Evolutionary conservation across 2,888 invertebrate genomes (phyloP).

Genomic region (Cecidostiba fungosa): DNA sequence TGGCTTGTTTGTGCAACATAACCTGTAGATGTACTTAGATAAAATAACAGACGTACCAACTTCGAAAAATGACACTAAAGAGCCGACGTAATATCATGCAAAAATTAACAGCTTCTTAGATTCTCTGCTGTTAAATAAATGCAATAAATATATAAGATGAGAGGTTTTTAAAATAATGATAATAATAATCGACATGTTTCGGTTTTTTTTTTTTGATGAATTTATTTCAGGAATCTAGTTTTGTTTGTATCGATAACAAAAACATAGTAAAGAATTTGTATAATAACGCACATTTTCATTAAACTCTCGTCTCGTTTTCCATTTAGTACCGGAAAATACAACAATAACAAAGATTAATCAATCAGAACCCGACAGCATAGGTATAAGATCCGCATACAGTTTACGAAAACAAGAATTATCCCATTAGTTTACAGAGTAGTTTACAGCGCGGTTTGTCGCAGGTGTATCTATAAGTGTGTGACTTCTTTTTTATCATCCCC

Average conservation of each 20-base stretch:
- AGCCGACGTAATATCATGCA: too few relatives aligned
- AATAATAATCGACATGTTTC: background rate
- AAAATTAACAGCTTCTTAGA: too few relatives aligned
- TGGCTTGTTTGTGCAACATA: conserved; percentile 26
- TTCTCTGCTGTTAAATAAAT: too few relatives aligned
- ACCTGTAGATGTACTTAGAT: conserved; percentile 23
- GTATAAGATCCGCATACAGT: conserved; percentile 53
- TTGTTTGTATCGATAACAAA: conserved; percentile 70
- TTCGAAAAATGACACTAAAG: too few relatives aligned
- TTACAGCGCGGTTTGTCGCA: conserved; percentile 33
- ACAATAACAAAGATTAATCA: conserved; percentile 68
- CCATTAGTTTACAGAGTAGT: conserved; percentile 45
- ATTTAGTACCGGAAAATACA: conserved; percentile 68
- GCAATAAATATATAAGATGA: too few relatives aligned
- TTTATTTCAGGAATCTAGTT: conserved; percentile 69
- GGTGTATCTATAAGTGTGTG: background rate
- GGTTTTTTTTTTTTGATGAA: conserved; percentile 65
- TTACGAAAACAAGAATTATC: conserved; percentile 53
- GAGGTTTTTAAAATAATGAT: background rate
- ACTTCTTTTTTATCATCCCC: background rate
- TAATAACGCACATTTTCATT: conserved; percentile 66
- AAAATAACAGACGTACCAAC: too few relatives aligned
- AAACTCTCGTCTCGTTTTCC: conserved; percentile 66
- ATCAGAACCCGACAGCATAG: conserved; percentile 61
- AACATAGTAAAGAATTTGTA: conserved; percentile 67